Percentiles rank a stretch among this genome's conserved stretches.
Evolutionary conservation across 2,888 invertebrate species (phyloP).

Genomic region (Ypsolopha scabrella): DNA sequence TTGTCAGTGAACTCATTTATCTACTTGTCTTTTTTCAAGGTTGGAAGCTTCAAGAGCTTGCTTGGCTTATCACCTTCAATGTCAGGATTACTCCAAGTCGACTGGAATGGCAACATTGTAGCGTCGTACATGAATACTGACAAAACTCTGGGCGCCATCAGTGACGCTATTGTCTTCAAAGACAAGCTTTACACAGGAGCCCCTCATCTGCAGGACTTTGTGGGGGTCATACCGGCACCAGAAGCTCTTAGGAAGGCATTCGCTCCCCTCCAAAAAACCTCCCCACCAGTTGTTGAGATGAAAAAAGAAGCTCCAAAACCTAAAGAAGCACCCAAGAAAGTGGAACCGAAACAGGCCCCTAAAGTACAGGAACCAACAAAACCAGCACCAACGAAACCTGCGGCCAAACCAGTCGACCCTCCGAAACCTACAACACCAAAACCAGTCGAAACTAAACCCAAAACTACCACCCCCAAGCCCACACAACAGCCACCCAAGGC

Average conservation of each 20-base stretch:
- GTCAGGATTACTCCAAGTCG: conserved; percentile 73
- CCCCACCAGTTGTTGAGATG: conserved; percentile 18
- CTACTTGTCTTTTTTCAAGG: conserved; percentile 39
- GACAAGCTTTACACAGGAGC: conserved; percentile 76
- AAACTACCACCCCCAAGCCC: conserved; percentile 6
- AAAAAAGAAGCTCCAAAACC: conserved; percentile 16
- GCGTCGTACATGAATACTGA: conserved; percentile 76
- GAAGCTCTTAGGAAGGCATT: conserved; percentile 56
- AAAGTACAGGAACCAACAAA: conserved; percentile 1
- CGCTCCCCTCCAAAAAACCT: conserved; percentile 11
- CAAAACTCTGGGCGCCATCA: conserved; percentile 60
- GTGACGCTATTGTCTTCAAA: conserved; percentile 76
- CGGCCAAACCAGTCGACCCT: conserved; percentile 13
- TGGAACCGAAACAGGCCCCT: conserved; percentile 5
- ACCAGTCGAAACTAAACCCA: conserved; percentile 4
- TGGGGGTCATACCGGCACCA: conserved; percentile 74
- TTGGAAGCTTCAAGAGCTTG: conserved; percentile 74
- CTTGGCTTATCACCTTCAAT: conserved; percentile 42
- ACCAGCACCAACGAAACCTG: conserved; percentile 16
- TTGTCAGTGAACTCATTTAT: not conserved
- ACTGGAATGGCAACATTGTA: conserved; percentile 79
- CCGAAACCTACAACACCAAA: conserved; percentile 11
- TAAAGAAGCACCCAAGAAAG: conserved; percentile 13
- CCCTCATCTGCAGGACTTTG: conserved; percentile 72
- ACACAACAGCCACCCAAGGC: conserved; percentile 9